Percentiles rank a stretch among this genome's conserved stretches.
phyloP scores from a whole-genome alignment of 2,797 vertebrate genomes.

The Chanos chanos region DNA sequence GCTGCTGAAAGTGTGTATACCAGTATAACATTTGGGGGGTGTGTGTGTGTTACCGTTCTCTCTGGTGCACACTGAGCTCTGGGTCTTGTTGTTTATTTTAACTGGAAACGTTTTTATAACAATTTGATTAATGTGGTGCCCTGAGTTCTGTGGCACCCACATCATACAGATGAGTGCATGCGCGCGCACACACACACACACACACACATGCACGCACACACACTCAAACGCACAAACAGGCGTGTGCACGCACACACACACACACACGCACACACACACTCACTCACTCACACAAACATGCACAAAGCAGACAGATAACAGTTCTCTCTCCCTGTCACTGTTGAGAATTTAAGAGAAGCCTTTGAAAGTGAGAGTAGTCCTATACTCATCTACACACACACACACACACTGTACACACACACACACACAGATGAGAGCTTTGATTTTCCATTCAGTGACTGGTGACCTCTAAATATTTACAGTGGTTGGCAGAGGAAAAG shows the following conservation, averaged over 20 bases:
- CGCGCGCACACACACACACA: conserved; percentile 15
- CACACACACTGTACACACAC: background rate
- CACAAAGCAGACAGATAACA: conserved; percentile 44
- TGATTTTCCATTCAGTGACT: conserved; percentile 71
- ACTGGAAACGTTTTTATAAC: conserved; percentile 50
- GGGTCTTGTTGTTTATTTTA: conserved; percentile 64
- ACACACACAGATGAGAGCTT: conserved; percentile 47
- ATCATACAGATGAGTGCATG: conserved; percentile 57
- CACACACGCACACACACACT: background rate
- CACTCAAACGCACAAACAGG: conserved; percentile 23
- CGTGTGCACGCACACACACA: conserved; percentile 37
- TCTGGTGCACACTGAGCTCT: conserved; percentile 39
- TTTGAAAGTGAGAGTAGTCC: conserved; percentile 40
- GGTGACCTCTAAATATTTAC: conserved; percentile 78
- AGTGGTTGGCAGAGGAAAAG: conserved; percentile 63
- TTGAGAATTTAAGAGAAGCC: conserved; percentile 41
- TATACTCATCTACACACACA: conserved; percentile 3
- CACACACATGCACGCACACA: conserved; percentile 18
- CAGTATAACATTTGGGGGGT: background rate
- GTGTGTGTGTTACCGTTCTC: conserved; percentile 3
- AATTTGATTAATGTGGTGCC: conserved; percentile 69
- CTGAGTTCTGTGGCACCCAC: conserved; percentile 55
- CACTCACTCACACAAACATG: background rate
- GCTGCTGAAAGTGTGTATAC: conserved; percentile 19
- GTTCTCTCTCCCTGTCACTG: conserved; percentile 47